phyloP scores from a whole-genome alignment of 2,888 invertebrate genomes.

The Hemithea aestivaria region DNA sequence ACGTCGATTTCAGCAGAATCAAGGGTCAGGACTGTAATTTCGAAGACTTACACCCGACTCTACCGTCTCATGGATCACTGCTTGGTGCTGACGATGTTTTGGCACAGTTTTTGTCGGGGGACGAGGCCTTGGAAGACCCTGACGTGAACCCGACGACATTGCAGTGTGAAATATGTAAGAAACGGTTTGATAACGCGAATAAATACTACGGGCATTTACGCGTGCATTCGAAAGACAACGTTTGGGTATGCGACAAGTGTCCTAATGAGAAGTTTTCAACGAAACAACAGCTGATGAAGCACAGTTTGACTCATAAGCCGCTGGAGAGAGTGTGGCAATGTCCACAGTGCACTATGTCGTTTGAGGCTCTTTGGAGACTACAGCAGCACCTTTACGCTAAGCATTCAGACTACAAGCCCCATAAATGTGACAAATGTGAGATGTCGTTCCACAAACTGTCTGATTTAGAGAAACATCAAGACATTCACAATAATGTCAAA shows the following conservation, averaged over 20 bases:
- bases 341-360: conserved; percentile 61
- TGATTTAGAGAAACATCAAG: conserved; percentile 62
- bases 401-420: conserved; percentile 63
- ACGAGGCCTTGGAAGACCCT: conserved; percentile 66
- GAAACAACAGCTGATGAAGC: conserved; percentile 68
- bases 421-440: conserved; percentile 64
- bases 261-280: conserved; percentile 62
- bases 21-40: conserved; percentile 46
- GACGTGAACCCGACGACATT: conserved; percentile 65
- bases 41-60: conserved; percentile 46
- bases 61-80: conserved; percentile 47
- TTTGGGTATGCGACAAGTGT: conserved; percentile 70
- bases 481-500: conserved; percentile 51
- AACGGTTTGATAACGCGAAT: conserved; percentile 68
- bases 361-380: conserved; percentile 63
- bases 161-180: conserved; percentile 68
- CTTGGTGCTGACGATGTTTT: conserved; percentile 60
- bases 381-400: conserved; percentile 68
- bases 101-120: conserved; percentile 63
- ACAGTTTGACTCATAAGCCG: conserved; percentile 59
- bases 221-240: conserved; percentile 67
- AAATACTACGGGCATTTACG: conserved; percentile 71
- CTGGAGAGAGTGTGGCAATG: conserved; percentile 63
- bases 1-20: conserved; percentile 42
- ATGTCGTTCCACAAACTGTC: conserved; percentile 62